Percentiles rank a stretch among this genome's conserved stretches.
Conservation (phyloP, 2,113 vertebrate species). For the Gopherus evgoodei region DNA sequence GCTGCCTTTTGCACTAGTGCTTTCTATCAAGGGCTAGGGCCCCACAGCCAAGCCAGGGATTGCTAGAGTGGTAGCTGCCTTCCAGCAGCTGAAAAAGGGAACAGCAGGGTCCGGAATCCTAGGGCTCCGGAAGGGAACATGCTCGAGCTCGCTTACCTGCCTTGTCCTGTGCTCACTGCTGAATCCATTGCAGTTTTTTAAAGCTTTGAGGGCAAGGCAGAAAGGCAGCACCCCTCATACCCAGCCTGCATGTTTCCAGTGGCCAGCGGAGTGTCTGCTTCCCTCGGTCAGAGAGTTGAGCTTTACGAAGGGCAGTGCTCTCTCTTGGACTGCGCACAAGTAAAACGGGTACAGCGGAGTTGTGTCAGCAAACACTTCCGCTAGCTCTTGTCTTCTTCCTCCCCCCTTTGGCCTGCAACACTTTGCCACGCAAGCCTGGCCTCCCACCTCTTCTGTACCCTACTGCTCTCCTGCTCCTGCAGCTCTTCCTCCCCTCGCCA, state of each 20-base stretch:
- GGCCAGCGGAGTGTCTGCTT: neutral
- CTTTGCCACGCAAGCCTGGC: too few species aligned
- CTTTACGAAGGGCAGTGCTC: neutral
- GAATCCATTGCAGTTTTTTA: too few species aligned
- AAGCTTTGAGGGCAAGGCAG: neutral
- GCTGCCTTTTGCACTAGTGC: neutral
- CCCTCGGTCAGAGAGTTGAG: neutral
- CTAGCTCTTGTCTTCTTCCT: neutral
- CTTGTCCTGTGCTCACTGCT: too few species aligned
- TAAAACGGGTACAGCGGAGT: neutral
- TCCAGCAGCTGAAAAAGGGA: neutral
- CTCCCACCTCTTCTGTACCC: too few species aligned
- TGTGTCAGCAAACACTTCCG: neutral
- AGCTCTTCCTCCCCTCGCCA: too few species aligned
- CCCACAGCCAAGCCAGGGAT: neutral
- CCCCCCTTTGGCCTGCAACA: neutral
- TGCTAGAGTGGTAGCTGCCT: neutral
- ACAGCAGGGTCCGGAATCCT: neutral
- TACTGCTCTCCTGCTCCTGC: neutral
- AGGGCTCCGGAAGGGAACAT: neutral
- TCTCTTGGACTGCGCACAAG: fast-evolving
- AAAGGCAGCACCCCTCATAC: too few species aligned
- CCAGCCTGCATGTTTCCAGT: neutral
- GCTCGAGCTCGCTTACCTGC: neutral
- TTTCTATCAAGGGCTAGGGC: neutral